Evolutionary conservation across 2,797 vertebrate genomes (phyloP), one percentile per base, ranked within the genome.

Genomic region (Galagoides demidoff): DNA sequence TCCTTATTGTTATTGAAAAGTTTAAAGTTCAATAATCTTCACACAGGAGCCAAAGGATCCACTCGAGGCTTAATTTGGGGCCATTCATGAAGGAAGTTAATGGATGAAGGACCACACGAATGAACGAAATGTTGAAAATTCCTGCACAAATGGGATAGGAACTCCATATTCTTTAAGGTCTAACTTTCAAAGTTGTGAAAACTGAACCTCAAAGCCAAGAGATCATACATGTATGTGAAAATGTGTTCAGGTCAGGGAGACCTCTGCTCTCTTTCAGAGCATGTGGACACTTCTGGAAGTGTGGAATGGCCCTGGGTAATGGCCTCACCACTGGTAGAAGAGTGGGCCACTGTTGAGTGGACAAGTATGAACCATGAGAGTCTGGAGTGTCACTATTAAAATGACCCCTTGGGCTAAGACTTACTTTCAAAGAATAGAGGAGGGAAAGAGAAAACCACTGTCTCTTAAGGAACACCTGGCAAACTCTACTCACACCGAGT

Each of bases 121-220:
- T n/a, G 16, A 86, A 6, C 43, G 20, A 78, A 49, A 77, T 19
- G 4, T 70, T 94, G 68, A 1, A 79, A 92, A 87, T 71, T 16
- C 57, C 61, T 85, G n/a, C 7, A 29, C 31, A 64, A 66, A 78
- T 14, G 71, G 49, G 49, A 25, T 13, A 71, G 45, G 74, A 71
- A 90, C 25, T 73, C 12, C 3, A 57, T 39, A 64, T 92, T 39
- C 34, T 59, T 34, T 59, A 55, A 55, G 20, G 70, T 37, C 37
- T 93, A 64, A 49, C n/a, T 96, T 92, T 79, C 34, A 68, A 92
- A 85, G 45, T 84, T 57, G 63, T 39, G 43, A 92, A 92, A 97
- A 55, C 57, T 12, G 94, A 73, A 37, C 19, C 49, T 84, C 20
- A 64, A 61, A 63, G 57, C 63, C 39, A 84, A 20, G 16, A 61